Evolutionary conservation across 2,888 invertebrate genomes (phyloP).

Genomic region (Harpalus rufipes): DNA sequence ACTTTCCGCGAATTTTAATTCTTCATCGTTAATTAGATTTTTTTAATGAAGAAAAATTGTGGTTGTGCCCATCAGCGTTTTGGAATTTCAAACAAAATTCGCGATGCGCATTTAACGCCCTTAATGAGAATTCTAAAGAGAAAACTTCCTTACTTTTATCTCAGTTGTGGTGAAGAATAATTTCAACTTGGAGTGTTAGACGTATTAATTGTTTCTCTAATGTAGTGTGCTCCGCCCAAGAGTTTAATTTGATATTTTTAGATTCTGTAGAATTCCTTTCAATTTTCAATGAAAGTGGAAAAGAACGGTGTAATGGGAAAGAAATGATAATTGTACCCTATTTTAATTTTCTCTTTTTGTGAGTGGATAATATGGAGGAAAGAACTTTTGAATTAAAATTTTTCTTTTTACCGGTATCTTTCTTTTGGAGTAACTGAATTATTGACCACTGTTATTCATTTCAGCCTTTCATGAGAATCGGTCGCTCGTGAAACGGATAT

Average conservation of each 20-base stretch:
- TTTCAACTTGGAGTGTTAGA: constrained; percentile 20
- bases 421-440: background rate
- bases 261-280: constrained; percentile 7
- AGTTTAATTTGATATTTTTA: constrained; percentile 21
- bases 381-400: constrained; percentile 28
- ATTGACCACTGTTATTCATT: background rate
- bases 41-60: constrained; percentile 51
- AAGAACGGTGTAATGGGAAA: constrained; percentile 31
- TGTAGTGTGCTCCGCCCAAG: background rate
- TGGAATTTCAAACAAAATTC: constrained; percentile 21
- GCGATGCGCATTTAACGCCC: constrained; percentile 15
- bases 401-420: constrained; percentile 7
- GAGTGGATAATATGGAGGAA: background rate
- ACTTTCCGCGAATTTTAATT: constrained; percentile 32
- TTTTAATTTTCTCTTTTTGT: constrained; percentile 45
- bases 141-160: constrained; percentile 43
- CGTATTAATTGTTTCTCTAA: constrained; percentile 24
- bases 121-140: constrained; percentile 46
- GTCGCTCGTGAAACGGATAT: background rate
- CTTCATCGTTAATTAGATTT: constrained; percentile 37
- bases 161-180: background rate
- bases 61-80: constrained; percentile 40
- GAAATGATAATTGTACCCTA: constrained; percentile 41
- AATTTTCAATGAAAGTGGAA: constrained; percentile 14
- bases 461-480: background rate